Conservation (phyloP, 35 echinoderm and acorn worm genomes). For the Chiridota heheva region DNA sequence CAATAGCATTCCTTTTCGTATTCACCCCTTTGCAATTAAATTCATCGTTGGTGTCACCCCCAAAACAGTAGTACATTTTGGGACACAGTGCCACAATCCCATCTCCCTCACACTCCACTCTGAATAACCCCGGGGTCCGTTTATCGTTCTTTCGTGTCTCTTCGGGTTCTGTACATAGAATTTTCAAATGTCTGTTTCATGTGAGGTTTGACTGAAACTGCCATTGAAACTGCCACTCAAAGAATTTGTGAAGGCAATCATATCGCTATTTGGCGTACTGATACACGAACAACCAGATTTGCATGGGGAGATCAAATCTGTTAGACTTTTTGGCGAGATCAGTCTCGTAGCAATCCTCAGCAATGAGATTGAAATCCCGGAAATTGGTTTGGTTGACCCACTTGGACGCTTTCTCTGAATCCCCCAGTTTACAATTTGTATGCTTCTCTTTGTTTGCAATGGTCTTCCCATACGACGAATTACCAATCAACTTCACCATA, state of each 20-base stretch:
- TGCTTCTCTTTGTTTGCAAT: constrained; percentile 1
- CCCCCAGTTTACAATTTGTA: not conserved
- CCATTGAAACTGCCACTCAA: not conserved
- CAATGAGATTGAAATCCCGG: not conserved
- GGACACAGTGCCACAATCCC: constrained; percentile 38
- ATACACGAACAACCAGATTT: not conserved
- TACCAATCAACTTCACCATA: too few relatives aligned
- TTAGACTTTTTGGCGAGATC: not conserved
- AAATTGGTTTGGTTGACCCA: not conserved
- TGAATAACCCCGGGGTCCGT: constrained; percentile 51
- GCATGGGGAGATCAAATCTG: not conserved
- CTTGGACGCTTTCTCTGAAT: not conserved
- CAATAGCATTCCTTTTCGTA: constrained; percentile 40
- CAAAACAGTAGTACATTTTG: constrained; percentile 47
- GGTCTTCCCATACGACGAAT: constrained; percentile 5
- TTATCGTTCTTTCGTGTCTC: not conserved
- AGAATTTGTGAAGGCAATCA: not conserved
- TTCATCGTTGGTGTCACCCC: constrained; percentile 3
- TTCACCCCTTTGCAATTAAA: constrained; percentile 57
- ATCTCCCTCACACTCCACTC: constrained; percentile 56
- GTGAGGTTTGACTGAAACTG: too few relatives aligned
- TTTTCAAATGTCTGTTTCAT: not conserved
- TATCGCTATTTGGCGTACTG: not conserved
- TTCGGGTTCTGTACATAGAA: not conserved
- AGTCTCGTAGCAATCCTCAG: not conserved